Evolutionary conservation across 1,140 invertebrate species (phyloP), one percentile per base, ranked within the genome.

Genomic region (Zelostemma sp.): DNA sequence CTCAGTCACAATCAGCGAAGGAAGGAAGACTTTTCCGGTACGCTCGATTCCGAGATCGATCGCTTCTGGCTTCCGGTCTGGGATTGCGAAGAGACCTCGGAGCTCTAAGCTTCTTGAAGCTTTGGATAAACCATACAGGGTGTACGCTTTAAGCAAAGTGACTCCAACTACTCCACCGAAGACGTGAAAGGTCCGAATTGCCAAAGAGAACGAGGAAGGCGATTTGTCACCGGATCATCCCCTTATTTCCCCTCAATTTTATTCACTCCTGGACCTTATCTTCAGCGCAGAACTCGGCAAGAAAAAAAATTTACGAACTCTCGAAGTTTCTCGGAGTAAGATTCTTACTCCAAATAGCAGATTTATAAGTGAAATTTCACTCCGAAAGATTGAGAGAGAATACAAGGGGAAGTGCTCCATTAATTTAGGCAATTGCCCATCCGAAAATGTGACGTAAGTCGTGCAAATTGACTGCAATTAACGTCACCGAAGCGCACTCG

Each of bases 1-100:
- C 61, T 61, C 58, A 53, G 43, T 58, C 62, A 70, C 68, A 70
- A 70, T 70, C 68, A 70, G 56, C 68, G 62, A 9, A 65, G 68
- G 62, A 70, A 70, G 61, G 61, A 70, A 65, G 67, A 70, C 40
- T 49, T 33, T 69, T 69, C 66, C 46, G 55, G 55, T 63, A 54
- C 50, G 66, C 59, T 55, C 54, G 55, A 63, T 63, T 68, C 59
- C 41, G 51, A 55, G 58, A 69, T 69, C 67, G 67, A 69, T 69
- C 67, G 67, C 18, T 50, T 51, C 46, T 33, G 51, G 67, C 60
- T 68, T 68, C 59, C 66, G 54, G 55, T 49, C 59, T 49, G 54
- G 45, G 55, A 62, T 68, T 68, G 58, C 56, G 25, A 58, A 56
- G 51, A 53, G 59, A 64, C 50, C 35, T 25, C 49, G 51, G 19